Evolutionary conservation across 2,888 invertebrate species (phyloP).

Genomic region (Trissoscelio sp.): DNA sequence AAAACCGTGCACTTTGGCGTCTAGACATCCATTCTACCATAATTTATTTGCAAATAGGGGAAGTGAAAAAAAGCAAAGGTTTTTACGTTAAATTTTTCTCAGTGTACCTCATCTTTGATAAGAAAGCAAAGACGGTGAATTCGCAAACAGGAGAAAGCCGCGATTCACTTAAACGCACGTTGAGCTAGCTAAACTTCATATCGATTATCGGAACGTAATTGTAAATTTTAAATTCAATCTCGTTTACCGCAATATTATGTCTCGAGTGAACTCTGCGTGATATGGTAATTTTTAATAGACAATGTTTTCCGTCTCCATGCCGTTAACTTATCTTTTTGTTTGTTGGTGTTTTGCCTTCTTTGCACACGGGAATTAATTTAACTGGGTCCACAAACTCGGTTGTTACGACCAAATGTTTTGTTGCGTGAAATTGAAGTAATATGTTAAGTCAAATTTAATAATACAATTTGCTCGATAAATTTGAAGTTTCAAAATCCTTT

Average conservation of each 20-base stretch:
- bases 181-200: constrained; percentile 11
- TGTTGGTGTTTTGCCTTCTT: constrained; percentile 7
- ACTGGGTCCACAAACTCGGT: background rate
- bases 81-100: background rate
- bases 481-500: too few species aligned
- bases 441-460: too few species aligned
- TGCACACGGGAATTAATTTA: background rate
- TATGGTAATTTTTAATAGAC: constrained; percentile 30
- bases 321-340: constrained; percentile 19
- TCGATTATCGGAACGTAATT: constrained; percentile 52
- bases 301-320: background rate
- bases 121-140: constrained; percentile 29
- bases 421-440: background rate
- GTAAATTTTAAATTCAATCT: constrained; percentile 53
- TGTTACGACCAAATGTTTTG: background rate
- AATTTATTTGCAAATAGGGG: too few species aligned
- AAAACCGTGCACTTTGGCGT: too few species aligned
- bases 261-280: constrained; percentile 6
- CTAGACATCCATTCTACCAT: background rate
- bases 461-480: too few species aligned
- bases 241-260: constrained; percentile 31
- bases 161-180: constrained; percentile 24
- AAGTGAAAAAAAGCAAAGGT: background rate
- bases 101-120: constrained; percentile 15
- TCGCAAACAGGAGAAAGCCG: constrained; percentile 32